These are phyloP conservation scores for Lonchura striata DNA, from an alignment of 2,113 vertebrate genomes.

Conservation along the genomic window DNA sequence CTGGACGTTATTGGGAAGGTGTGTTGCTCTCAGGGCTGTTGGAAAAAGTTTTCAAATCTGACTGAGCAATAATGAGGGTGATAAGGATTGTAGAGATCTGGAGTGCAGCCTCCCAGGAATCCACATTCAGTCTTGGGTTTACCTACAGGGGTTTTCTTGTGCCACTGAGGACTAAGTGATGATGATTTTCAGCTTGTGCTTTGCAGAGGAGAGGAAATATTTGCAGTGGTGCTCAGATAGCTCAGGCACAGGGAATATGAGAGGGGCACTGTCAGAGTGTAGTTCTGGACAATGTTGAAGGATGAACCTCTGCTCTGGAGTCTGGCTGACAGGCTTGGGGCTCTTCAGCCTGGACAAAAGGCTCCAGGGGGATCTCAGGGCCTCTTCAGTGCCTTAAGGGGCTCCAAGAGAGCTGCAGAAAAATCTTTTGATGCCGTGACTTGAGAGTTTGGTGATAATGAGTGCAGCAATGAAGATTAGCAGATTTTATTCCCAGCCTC, in stretches of 20 bases:
- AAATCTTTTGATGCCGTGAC: background rate
- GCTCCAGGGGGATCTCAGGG: background rate
- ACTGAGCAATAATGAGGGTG: slow-evolving; percentile 16
- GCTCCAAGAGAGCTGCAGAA: background rate
- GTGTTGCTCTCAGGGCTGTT: slow-evolving; percentile 1
- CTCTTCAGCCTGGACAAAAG: background rate
- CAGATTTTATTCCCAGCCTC: background rate
- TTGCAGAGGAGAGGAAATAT: background rate
- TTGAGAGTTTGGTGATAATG: background rate
- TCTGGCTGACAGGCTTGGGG: background rate
- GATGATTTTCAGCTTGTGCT: background rate
- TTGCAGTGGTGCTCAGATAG: background rate
- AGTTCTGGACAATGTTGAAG: background rate
- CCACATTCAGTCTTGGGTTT: background rate
- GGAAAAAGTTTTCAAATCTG: slow-evolving; percentile 21
- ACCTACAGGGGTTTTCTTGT: background rate
- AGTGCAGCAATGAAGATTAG: background rate
- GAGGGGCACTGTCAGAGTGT: background rate
- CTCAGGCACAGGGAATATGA: background rate
- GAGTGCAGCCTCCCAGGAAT: background rate
- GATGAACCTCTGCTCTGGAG: background rate
- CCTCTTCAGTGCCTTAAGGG: background rate
- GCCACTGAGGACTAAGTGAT: background rate
- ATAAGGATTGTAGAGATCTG: background rate
- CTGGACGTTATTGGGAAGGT: slow-evolving; percentile 22